Percentiles rank a stretch among this genome's conserved stretches.
Conservation (phyloP, 2,113 vertebrate species). For the Polypterus bichir region DNA sequence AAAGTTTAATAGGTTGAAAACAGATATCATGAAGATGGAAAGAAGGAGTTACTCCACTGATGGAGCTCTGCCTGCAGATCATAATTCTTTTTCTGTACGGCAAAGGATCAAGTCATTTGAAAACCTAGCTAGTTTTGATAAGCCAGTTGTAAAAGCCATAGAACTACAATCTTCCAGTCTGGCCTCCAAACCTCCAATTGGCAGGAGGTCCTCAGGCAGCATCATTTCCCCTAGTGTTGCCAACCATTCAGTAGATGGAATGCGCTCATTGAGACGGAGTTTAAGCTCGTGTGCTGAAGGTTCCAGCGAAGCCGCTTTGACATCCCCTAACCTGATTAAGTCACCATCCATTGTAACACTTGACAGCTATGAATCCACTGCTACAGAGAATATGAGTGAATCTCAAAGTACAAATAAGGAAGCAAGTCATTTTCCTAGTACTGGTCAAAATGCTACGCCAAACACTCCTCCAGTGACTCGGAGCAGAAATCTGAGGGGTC, state of each 20-base stretch:
- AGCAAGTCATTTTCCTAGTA: slow-evolving; percentile 1
- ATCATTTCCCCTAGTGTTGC: slow-evolving; percentile 24
- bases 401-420: slow-evolving; percentile 9
- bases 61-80: slow-evolving; percentile 47
- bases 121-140: slow-evolving; percentile 76
- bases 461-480: slow-evolving; percentile 32
- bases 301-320: slow-evolving; percentile 21
- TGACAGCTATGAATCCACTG: slow-evolving; percentile 17
- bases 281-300: slow-evolving; percentile 59
- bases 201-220: slow-evolving; percentile 58
- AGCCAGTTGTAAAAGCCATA: slow-evolving; percentile 46
- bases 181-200: slow-evolving; percentile 45
- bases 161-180: slow-evolving; percentile 45
- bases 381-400: slow-evolving; percentile 10
- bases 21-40: slow-evolving; percentile 26
- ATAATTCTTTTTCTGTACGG: slow-evolving; percentile 76
- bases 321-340: slow-evolving; percentile 27
- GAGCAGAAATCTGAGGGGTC: slow-evolving; percentile 37
- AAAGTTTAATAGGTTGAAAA: slow-evolving; percentile 27
- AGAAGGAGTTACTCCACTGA: slow-evolving; percentile 59
- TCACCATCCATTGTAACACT: slow-evolving; percentile 21
- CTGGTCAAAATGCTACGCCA: slow-evolving; percentile 1
- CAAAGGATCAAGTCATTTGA: slow-evolving; percentile 93
- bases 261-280: slow-evolving; percentile 44
- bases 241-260: slow-evolving; percentile 23